A percentile compares a stretch with the other conserved stretches of the same genome.
phyloP scores from a whole-genome alignment of 1,140 invertebrate genomes.

The Ceratoteleas bidentatus region DNA sequence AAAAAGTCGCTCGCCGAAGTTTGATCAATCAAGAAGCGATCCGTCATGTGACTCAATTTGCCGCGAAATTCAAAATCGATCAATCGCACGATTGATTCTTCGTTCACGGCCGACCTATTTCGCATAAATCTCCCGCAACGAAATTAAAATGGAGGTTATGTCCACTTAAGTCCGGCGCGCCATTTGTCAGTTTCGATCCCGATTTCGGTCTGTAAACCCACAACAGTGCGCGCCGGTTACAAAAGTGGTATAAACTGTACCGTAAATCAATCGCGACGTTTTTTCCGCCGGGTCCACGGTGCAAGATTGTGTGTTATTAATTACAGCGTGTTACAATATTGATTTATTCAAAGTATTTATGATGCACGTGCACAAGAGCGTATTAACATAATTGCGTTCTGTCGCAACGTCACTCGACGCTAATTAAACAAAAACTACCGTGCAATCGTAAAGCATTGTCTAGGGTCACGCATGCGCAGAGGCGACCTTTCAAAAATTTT shows the following conservation, averaged over 20 bases:
- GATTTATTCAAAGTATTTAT: constrained; percentile 64
- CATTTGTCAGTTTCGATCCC: constrained; percentile 55
- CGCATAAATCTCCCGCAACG: constrained; percentile 28
- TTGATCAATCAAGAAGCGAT: constrained; percentile 12
- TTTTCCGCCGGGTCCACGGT: constrained; percentile 14
- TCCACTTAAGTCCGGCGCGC: constrained; percentile 30
- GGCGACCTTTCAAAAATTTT: constrained; percentile 51
- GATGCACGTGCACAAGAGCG: constrained; percentile 50
- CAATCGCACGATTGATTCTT: constrained; percentile 12
- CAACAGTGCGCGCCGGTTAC: constrained; percentile 30
- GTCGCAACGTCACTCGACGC: constrained; percentile 50
- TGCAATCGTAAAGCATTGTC: constrained; percentile 61
- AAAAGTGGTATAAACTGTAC: constrained; percentile 47
- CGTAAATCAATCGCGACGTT: constrained; percentile 51
- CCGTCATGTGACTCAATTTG: constrained; percentile 14
- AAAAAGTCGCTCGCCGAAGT: background rate
- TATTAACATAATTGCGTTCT: constrained; percentile 62
- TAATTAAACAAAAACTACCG: constrained; percentile 64
- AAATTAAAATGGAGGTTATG: constrained; percentile 50
- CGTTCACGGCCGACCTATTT: constrained; percentile 4
- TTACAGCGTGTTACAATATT: constrained; percentile 61
- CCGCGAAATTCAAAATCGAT: constrained; percentile 18
- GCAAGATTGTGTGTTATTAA: constrained; percentile 56
- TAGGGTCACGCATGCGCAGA: constrained; percentile 15
- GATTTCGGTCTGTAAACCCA: constrained; percentile 34